Base-by-base conservation (phyloP, 2,888 invertebrate genomes). In the Linnaemya tessellans region DNA sequence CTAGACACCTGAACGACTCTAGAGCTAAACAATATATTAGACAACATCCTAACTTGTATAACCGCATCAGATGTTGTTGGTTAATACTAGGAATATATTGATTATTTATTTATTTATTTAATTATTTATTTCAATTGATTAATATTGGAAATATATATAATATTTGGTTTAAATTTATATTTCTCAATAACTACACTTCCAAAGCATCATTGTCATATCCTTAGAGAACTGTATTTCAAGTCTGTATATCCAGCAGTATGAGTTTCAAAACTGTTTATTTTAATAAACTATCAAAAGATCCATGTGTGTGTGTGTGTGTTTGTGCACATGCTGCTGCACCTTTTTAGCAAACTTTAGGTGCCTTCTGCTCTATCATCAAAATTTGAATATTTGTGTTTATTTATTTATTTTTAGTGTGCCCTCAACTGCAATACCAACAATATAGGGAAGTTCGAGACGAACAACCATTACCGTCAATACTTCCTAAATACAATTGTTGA, bases 301-400 rank as follows among this genome's bases (percentile, higher is more conserved):
- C 22, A 38, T 18, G 25, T 15, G 20, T 43, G 7, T 22, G 68
- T 35, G 2, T 68, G 51, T 73, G 30, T 49, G 46, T 68, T 3
- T 2, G 5, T 30, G 5, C 30, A 30, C 30, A 30, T 30, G 30
- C 54, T 51, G 71, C 46, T 60, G 5, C 25, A 25, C 25, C 18
- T 43, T 20, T 2, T 13, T 30, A 1, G 8, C 25, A 25, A 56
- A 20, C 13, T 25, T 56, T 22, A 56, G 49, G 58, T 70, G 49
- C 51, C n/a, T 18, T 65, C 49, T 49, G 62, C 25, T 56, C 20
- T 30, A 68, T 62, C 51, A 58, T 65, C 18, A 56, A 68, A 60
- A 71, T 81, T 79, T 81, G 22, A 62, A 75, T 81, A 70, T 62
- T 58, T 68, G 1, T 75, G 11, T 79, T 79, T 68, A 64, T 84